Percentiles rank a stretch among this genome's conserved stretches.
Conservation (phyloP, 1,140 invertebrate species). For the Holotrichia oblita region DNA sequence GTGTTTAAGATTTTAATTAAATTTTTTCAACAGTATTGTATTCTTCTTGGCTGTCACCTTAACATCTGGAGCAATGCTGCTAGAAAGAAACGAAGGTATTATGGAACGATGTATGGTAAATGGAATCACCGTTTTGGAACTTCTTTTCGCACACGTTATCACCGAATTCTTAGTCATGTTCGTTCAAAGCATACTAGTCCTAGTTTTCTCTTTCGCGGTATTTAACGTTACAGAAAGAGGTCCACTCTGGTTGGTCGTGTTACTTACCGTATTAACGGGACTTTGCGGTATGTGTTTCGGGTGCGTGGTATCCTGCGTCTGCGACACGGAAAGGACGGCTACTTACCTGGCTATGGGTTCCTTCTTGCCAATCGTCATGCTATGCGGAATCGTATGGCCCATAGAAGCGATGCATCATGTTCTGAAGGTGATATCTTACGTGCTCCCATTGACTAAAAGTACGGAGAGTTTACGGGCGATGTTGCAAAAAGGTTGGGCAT, state of each 20-base stretch:
- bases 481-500: conserved; percentile 86
- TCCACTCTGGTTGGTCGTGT: conserved; percentile 76
- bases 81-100: conserved; percentile 92
- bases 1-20: too few relatives aligned
- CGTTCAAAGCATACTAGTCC: conserved; percentile 83
- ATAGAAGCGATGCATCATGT: conserved; percentile 84
- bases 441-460: conserved; percentile 90
- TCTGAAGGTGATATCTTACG: conserved; percentile 79
- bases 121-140: conserved; percentile 74
- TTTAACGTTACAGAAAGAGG: conserved; percentile 86
- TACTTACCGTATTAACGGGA: conserved; percentile 83
- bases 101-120: conserved; percentile 87
- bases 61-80: conserved; percentile 90
- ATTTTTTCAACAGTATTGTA: conserved; percentile 78
- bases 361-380: conserved; percentile 90
- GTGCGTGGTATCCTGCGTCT: conserved; percentile 87
- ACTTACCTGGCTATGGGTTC: conserved; percentile 93
- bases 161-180: conserved; percentile 90
- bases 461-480: conserved; percentile 91
- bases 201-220: conserved; percentile 83
- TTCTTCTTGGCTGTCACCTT: conserved; percentile 87
- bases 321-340: conserved; percentile 89
- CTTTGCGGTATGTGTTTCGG: conserved; percentile 95
- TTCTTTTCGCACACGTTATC: conserved; percentile 84
- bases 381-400: conserved; percentile 90